These are phyloP conservation scores for Mythimna pallens DNA, from an alignment of 2,888 invertebrate genomes.

Conservation along the genomic window DNA sequence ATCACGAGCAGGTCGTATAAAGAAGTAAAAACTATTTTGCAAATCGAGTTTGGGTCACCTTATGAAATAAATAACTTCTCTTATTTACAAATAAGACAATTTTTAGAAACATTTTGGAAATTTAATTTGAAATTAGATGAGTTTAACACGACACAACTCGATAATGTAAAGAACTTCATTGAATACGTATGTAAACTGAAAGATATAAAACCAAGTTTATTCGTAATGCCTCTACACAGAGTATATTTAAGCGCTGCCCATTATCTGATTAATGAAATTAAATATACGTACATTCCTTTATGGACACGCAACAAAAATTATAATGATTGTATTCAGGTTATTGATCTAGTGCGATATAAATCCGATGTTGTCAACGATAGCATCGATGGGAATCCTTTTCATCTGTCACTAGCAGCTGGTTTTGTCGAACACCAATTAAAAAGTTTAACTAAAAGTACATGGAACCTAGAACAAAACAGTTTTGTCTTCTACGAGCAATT, in stretches of 20 bases:
- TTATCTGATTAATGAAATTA: slow-evolving; percentile 1
- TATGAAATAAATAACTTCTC: slow-evolving; percentile 37
- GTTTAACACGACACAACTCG: slow-evolving; percentile 28
- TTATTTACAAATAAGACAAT: slow-evolving; percentile 12
- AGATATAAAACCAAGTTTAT: background rate
- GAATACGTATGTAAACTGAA: background rate
- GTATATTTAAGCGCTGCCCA: background rate
- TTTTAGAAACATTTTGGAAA: slow-evolving; percentile 43
- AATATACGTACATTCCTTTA: background rate
- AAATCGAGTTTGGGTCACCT: slow-evolving; percentile 32
- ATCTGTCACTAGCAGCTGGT: slow-evolving; percentile 42
- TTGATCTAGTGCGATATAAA: no score
- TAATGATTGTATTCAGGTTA: background rate
- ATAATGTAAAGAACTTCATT: slow-evolving; percentile 20
- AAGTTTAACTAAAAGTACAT: slow-evolving; percentile 12
- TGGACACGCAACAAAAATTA: background rate
- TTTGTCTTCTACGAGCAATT: slow-evolving; percentile 47
- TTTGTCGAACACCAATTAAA: slow-evolving; percentile 40
- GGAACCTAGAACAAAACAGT: slow-evolving; percentile 36
- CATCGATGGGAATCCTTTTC: slow-evolving; percentile 30
- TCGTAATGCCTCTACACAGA: slow-evolving; percentile 3
- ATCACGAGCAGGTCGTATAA: slow-evolving; percentile 53
- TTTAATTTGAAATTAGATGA: slow-evolving; percentile 25
- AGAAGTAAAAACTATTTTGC: slow-evolving; percentile 33
- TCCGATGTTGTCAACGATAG: background rate